Evolutionary conservation across 2,113 vertebrate genomes (phyloP), one percentile per base, ranked within the genome.

Genomic region (Oxygymnocypris stewartii): DNA sequence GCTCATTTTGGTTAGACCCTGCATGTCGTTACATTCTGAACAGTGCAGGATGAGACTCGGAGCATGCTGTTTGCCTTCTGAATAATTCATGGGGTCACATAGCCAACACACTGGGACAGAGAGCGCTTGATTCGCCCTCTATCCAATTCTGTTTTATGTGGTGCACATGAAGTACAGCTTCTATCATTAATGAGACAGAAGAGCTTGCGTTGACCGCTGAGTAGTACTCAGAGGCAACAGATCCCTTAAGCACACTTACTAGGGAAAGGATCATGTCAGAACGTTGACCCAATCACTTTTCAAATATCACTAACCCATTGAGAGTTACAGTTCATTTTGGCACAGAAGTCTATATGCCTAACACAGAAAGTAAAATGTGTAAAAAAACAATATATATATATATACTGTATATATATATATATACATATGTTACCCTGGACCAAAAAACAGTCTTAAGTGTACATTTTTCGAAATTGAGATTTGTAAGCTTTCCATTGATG

Each of bases 1-100:
- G 40, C 44, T 69, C 42, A 35, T 82, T 69, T 82, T 44, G 25
- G 10, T 69, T 69, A 12, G n/a, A 31, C 18, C 14, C 25, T 51
- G 25, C 11, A 23, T 69, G 63, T 65, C 18, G 59, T 51, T 71
- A 71, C 44, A 49, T 71, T 71, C 47, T 12, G 63, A 82, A 82
- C 42, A 82, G 40, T 67, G 59, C 40, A 10, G 40, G 47, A 54
- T 54, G 80, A 83, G 82, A 84, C 81, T 71, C 23, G 10, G 28
- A 82, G 47, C 82, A 75, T 42, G 69, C 82, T 74, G 65, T 82
- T 73, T 85, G 86, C 61, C 59, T 80, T 20, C 31, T 94, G 90
- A 92, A 94, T 94, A 90, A 94, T 93, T 92, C 89, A 94, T 67
- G 10, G 85, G 89, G 88, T 92, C 89, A 79, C 87, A 87, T 88